Evolutionary conservation across 2,888 invertebrate species (phyloP).

Genomic region (Cacoxenus indagator): DNA sequence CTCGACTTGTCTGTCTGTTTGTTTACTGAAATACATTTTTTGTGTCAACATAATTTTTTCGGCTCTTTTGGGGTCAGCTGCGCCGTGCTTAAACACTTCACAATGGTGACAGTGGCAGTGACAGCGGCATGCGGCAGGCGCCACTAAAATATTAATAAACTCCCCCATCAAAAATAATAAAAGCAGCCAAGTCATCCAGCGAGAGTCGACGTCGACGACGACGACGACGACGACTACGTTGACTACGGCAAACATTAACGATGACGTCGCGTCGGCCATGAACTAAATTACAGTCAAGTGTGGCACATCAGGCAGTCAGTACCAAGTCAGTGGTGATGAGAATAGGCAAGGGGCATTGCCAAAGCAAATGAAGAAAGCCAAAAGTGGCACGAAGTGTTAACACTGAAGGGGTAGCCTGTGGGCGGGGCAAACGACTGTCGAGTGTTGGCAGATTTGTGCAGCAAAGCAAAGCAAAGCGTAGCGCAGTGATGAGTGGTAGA

Average conservation of each 20-base stretch:
- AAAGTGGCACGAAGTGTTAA: neutral
- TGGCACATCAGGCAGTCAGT: constrained; percentile 18
- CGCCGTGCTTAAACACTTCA: constrained; percentile 17
- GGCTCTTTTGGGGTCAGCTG: neutral
- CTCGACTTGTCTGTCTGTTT: neutral
- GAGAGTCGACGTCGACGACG: constrained; percentile 26
- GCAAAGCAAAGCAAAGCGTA: constrained; percentile 20
- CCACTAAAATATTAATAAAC: constrained; percentile 52
- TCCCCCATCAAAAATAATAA: constrained; percentile 24
- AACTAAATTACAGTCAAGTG: constrained; percentile 61
- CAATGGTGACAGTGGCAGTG: constrained; percentile 24
- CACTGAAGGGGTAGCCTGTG: neutral
- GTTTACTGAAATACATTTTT: neutral
- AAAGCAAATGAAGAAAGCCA: neutral
- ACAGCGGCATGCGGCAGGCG: too few relatives aligned
- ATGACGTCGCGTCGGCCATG: constrained; percentile 48
- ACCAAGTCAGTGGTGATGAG: neutral
- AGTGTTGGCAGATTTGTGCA: too few relatives aligned
- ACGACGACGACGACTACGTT: too few relatives aligned
- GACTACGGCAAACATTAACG: constrained; percentile 48
- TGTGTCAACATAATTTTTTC: constrained; percentile 27
- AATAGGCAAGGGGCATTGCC: too few relatives aligned
- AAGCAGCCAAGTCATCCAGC: constrained; percentile 26
- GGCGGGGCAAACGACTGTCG: too few relatives aligned
- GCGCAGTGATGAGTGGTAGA: constrained; percentile 12